phyloP scores from a whole-genome alignment of 2,113 vertebrate species.

The Oncorhynchus clarkii region DNA sequence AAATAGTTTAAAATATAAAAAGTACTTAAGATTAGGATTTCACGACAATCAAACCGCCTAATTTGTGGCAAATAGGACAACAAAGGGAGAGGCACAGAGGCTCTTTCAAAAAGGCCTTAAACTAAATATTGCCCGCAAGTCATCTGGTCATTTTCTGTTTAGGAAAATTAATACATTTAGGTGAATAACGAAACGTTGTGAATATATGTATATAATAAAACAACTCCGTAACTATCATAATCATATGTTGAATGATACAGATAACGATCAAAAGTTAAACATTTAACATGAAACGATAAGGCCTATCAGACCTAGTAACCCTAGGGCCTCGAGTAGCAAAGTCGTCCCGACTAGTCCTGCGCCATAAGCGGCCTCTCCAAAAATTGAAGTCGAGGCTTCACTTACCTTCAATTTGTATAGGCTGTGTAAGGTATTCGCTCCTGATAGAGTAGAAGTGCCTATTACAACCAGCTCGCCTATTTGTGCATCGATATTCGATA shows the following conservation, averaged over 20 bases:
- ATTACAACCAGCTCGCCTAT: conserved; percentile 69
- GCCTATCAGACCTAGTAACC: conserved; percentile 49
- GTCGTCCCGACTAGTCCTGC: not conserved
- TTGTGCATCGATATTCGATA: conserved; percentile 66
- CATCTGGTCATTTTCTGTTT: conserved; percentile 16
- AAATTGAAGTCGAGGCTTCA: conserved; percentile 62
- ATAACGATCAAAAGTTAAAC: not conserved
- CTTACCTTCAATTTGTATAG: conserved; percentile 78
- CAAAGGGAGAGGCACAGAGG: conserved; percentile 47
- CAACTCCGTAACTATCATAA: not conserved
- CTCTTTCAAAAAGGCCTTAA: conserved; percentile 55
- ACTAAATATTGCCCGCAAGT: conserved; percentile 30
- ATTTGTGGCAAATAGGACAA: too few species aligned
- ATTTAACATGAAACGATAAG: conserved; percentile 24
- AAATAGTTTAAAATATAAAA: not conserved
- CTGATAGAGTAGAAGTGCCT: conserved; percentile 72
- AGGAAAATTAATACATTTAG: not conserved
- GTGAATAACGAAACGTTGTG: not conserved
- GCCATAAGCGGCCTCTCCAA: conserved; percentile 14
- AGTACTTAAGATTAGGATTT: not conserved
- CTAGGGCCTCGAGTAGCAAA: conserved; percentile 44
- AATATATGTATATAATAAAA: not conserved
- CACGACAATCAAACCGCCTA: conserved; percentile 46
- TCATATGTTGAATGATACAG: not conserved
- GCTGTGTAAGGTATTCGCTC: conserved; percentile 74